Evolutionary conservation across 92 coral and sea anemone species (phyloP).

Genomic region (Muricea muricata): DNA sequence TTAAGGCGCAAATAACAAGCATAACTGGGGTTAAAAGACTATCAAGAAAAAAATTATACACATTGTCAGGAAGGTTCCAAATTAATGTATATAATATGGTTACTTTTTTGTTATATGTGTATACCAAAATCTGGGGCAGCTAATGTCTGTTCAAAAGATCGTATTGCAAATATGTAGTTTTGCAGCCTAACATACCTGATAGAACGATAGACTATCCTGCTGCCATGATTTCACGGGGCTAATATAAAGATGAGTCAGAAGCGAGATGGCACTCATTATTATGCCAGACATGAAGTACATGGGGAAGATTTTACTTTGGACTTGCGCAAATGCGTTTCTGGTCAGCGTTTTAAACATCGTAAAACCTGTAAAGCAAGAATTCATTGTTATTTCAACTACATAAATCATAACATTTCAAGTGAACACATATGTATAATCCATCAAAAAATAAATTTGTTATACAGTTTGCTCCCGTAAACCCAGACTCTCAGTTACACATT

Average conservation of each 20-base stretch:
- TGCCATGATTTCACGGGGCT: slow-evolving; percentile 11
- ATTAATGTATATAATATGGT: too few relatives aligned
- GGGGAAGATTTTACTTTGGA: slow-evolving; percentile 24
- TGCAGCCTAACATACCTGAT: neutral
- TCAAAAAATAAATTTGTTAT: too few relatives aligned
- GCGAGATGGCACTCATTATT: slow-evolving; percentile 4
- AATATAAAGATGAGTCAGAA: slow-evolving; percentile 11
- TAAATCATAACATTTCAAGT: too few relatives aligned
- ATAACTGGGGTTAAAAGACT: too few relatives aligned
- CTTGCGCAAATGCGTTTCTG: slow-evolving; percentile 36
- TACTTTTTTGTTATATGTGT: too few relatives aligned
- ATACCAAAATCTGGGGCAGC: too few relatives aligned
- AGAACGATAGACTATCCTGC: neutral
- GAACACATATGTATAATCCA: too few relatives aligned
- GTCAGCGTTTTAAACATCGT: slow-evolving; percentile 38
- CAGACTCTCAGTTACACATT: too few relatives aligned
- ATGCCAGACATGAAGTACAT: slow-evolving; percentile 38
- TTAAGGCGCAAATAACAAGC: too few relatives aligned
- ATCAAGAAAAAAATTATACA: too few relatives aligned
- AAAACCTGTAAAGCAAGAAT: slow-evolving; percentile 11
- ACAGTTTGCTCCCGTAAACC: too few relatives aligned
- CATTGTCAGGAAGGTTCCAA: too few relatives aligned
- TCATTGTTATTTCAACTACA: neutral
- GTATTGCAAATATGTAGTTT: neutral
- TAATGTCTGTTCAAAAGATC: neutral